phyloP scores from a whole-genome alignment of 2,888 invertebrate genomes.

The Noctua pronuba region DNA sequence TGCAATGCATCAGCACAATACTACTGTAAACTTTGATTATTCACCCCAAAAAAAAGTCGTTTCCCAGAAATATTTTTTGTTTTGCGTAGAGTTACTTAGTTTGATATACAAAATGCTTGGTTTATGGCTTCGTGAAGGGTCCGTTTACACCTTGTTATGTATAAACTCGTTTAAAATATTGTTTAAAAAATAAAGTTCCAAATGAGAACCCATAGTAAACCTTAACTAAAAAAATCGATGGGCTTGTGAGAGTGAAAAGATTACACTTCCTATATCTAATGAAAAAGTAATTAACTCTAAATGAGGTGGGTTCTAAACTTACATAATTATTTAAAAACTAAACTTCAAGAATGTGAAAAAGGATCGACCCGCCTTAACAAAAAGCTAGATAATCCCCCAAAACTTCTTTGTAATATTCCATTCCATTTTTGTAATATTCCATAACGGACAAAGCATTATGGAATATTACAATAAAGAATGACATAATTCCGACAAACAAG shows the following conservation, averaged over 20 bases:
- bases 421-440: background rate
- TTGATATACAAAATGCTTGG: too few species aligned
- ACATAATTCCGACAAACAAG: background rate
- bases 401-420: background rate
- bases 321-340: background rate
- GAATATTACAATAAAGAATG: conserved; percentile 3
- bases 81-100: too few species aligned
- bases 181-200: background rate
- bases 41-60: too few species aligned
- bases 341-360: background rate
- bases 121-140: too few species aligned
- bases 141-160: background rate
- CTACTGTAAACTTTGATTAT: background rate
- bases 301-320: conserved; percentile 6
- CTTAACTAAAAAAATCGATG: conserved; percentile 19
- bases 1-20: background rate
- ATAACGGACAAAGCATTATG: background rate
- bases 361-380: background rate
- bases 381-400: background rate
- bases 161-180: background rate
- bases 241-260: background rate
- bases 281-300: background rate
- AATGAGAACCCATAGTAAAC: background rate
- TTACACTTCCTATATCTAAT: conserved; percentile 4
- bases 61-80: too few species aligned